Evolutionary conservation across 2,888 invertebrate species (phyloP), one percentile per base, ranked within the genome.

Genomic region (Masnerella sp.): DNA sequence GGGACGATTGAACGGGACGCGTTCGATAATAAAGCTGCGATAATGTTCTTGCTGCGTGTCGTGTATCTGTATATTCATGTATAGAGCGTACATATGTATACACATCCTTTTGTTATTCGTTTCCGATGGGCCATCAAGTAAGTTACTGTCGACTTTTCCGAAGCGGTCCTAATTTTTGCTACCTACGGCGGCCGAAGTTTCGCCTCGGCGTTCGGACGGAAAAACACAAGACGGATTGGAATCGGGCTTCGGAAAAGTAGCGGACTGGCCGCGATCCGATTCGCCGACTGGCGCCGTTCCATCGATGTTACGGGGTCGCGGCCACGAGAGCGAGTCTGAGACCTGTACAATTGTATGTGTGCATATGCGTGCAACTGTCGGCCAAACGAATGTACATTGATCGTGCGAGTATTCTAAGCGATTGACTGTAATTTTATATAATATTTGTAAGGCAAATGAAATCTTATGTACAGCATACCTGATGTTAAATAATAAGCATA

Each of bases 371-470:
- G 68, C 76, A 72, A 77, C 56, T 77, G 77, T 69, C 70, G 58
- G 52, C 62, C 45, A 70, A 71, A 68, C 43, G 58, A 69, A 75
- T 74, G 69, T 69, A 69, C 67, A 70, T 71, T 69, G 75, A 75
- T 68, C 71, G 79, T 74, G 80, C 74, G 78, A 79, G 80, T 80
- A 84, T 78, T 84, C 81, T 84, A 79, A 82, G 82, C 80, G 83
- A 84, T 83, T 82, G 85, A 86, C 83, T 86, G 86, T 85, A 85
- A 85, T 86, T 86, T 86, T 85, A 85, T 86, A 85, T 83, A 82
- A 85, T 85, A 85, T 86, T 86, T 85, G 82, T 86, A 85, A 86
- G 85, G 82, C 80, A 83, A 83, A 82, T 78, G 79, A 84, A 84
- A 84, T 84, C 83, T 83, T 84, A 84, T 85, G 84, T 85, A 85